phyloP scores from a whole-genome alignment of 2,888 invertebrate species.

The Pristionchus maxplancki region DNA sequence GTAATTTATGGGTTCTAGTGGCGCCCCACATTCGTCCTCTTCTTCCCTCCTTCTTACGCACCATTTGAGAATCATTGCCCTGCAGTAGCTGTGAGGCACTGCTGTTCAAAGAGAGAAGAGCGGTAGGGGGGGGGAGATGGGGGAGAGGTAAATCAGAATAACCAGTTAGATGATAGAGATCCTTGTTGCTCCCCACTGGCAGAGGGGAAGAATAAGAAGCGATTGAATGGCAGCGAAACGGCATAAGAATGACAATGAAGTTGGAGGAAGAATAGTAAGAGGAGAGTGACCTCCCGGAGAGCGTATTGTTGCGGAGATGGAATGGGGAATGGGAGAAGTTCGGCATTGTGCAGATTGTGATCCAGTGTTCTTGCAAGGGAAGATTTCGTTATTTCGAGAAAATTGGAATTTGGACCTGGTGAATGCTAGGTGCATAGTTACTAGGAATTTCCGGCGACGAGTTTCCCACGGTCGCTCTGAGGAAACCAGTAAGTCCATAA shows the following conservation, averaged over 20 bases:
- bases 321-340: neutral
- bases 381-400: too few species aligned
- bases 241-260: slow-evolving; percentile 22
- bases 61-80: slow-evolving; percentile 11
- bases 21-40: neutral
- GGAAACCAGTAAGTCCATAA: neutral
- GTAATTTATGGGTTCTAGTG: slow-evolving; percentile 1
- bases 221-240: slow-evolving; percentile 1
- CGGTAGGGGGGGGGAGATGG: neutral
- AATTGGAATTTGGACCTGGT: neutral
- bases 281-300: neutral
- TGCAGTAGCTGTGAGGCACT: slow-evolving; percentile 7
- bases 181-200: neutral
- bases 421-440: neutral
- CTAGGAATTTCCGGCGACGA: neutral
- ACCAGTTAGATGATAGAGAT: slow-evolving; percentile 21
- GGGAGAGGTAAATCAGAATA: neutral
- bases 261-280: neutral
- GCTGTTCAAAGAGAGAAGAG: neutral
- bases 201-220: slow-evolving; percentile 3
- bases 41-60: neutral
- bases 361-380: too few species aligned
- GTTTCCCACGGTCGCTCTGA: neutral
- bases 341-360: neutral
- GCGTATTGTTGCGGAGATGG: neutral